Evolutionary conservation across 2,113 vertebrate genomes (phyloP), one percentile per base, ranked within the genome.

Genomic region (Dicaeum eximium): DNA sequence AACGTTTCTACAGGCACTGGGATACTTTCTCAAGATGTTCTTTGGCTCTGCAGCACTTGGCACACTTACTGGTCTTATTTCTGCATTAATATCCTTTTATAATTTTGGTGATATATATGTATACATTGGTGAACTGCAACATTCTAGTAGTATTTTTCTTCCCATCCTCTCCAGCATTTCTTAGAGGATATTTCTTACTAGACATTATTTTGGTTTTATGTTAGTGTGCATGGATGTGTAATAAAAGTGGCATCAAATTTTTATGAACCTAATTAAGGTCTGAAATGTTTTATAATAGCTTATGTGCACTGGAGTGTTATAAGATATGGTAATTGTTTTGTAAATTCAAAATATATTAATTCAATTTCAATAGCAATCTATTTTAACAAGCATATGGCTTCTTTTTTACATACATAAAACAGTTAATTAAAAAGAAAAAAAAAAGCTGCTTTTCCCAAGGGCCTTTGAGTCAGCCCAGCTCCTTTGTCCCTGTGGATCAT

Each of bases 11-110:
- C 99, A 99, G 96, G 99, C 99, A 8, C 97, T 99, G 78, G 98
- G 98, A 61, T 99, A 99, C 97, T 99, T 99, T 93, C 98, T 99
- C 37, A 98, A 99, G 96, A 99, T 99, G 99, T 99, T 99, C 97
- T 99, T 99, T 40, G 99, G 99, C 80, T 99, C 99, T 12, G 99
- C 99, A 30, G 99, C 99, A 0, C 98, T 99, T 42, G 99, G 99
- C 96, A 99, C 99, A 3, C 99, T 99, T 87, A 99, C 99, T 13
- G 99, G 99, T 94, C 98, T 99, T 93, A 99, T 99, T 98, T 99
- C 99, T 57, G 99, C 99, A 91, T 87, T 99, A 94, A 99, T 99
- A 99, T 99, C 99, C 99, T 98, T 98, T 97, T 81, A 38, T 5
- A 42, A 33, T 93, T 60, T 53, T 78, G 57, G 19, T 71, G 44